Evolutionary conservation across 1,140 invertebrate species (phyloP), one percentile per base, ranked within the genome.

Genomic region (Pantala flavescens): DNA sequence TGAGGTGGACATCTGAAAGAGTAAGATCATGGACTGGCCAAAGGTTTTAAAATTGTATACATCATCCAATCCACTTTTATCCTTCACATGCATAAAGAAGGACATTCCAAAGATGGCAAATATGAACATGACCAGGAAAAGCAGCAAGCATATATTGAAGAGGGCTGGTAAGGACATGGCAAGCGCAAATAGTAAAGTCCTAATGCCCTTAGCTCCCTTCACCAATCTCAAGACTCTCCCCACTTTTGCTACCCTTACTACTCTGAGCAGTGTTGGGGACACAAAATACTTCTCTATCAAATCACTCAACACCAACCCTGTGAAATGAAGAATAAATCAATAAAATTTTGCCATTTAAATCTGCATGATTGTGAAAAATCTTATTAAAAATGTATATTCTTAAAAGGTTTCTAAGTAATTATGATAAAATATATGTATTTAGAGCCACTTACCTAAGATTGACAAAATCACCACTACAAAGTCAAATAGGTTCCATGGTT

Each of bases 21-120:
- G 89, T 79, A 98, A 85, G 81, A 98, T 98, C 90, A 99, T 97
- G 80, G 96, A 97, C 85, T 97, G 92, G 79, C 93, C 93, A 83
- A 98, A 98, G n/a, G 97, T 99, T 83, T 96, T 94, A 84, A 98
- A 99, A 84, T 98, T 99, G 86, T 98, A 98, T 73, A 96, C 94
- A 82, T 97, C 95, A 81, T 98, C 96, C 75, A 98, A 86, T 71
- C 96, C 96, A 79, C 91, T 93, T 80, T 93, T 92, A 81, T 93
- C 88, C 83, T 96, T 96, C 74, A 98, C 96, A 84, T 97, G 92
- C 95, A 97, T 98, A 85, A 99, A 99, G 87, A 98, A 98, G 71
- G 95, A 98, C 97, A 99, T 99, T 76, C 97, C 97, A 83, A 98
- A 98, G 81, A 98, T 98, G 79, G 96, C 96, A 83, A 98, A 99